Percentiles rank a stretch among this genome's conserved stretches.
Conservation (phyloP, 2,797 vertebrate species). For the Sebastes alutus region DNA sequence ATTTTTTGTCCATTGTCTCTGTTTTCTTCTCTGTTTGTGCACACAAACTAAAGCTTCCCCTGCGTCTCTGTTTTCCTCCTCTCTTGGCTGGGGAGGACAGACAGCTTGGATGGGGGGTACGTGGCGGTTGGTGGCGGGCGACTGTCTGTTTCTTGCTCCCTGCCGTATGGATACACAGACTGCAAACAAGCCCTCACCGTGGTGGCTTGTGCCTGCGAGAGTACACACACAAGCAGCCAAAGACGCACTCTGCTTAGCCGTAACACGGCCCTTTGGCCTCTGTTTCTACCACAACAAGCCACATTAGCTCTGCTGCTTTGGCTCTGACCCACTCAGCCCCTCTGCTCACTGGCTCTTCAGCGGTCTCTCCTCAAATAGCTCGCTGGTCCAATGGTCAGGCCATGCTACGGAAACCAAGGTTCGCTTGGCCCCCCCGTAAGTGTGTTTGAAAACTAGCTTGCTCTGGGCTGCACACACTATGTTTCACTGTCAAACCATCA, state of each 20-base stretch:
- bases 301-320: slow-evolving; percentile 41
- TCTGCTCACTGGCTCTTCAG: slow-evolving; percentile 7
- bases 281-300: slow-evolving; percentile 22
- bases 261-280: slow-evolving; percentile 50
- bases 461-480: not conserved
- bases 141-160: slow-evolving; percentile 39
- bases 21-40: not conserved
- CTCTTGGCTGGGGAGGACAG: slow-evolving; percentile 34
- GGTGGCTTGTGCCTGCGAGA: slow-evolving; percentile 17
- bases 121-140: slow-evolving; percentile 17
- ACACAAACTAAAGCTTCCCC: not conserved
- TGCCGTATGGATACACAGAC: slow-evolving; percentile 54
- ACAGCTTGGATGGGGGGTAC: slow-evolving; percentile 51
- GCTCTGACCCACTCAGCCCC: not conserved
- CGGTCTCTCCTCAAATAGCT: slow-evolving; percentile 12
- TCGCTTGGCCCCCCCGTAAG: not conserved
- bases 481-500: slow-evolving; percentile 28
- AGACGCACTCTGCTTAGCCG: slow-evolving; percentile 15
- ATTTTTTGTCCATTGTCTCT: not conserved
- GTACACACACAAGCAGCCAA: slow-evolving; percentile 6
- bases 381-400: not conserved
- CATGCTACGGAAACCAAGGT: not conserved
- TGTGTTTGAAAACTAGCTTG: not conserved
- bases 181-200: slow-evolving; percentile 39
- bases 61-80: not conserved